Percentiles rank a stretch among this genome's conserved stretches.
Conservation (phyloP, 2,113 vertebrate species). For the Parotia lawesii region DNA sequence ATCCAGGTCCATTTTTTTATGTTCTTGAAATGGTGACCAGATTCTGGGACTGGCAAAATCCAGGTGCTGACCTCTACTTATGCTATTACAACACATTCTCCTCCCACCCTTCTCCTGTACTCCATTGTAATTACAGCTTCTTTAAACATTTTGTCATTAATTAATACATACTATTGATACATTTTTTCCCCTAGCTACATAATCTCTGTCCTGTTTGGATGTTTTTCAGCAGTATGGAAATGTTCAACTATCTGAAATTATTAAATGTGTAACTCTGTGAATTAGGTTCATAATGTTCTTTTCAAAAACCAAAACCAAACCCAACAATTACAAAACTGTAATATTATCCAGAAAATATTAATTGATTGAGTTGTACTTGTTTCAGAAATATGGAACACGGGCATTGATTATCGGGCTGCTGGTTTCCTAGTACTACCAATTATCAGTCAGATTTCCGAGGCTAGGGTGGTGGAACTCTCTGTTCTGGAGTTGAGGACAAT, state of each 20-base stretch:
- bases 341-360: not conserved
- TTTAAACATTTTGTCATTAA: not conserved
- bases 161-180: not conserved
- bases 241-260: not conserved
- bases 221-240: not conserved
- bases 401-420: not conserved
- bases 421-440: not conserved
- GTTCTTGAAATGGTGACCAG: not conserved
- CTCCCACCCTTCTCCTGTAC: not conserved
- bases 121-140: not conserved
- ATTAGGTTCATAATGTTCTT: not conserved
- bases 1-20: not conserved
- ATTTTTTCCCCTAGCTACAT: not conserved
- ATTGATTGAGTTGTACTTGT: not conserved
- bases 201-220: not conserved
- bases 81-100: accelerated
- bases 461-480: not conserved
- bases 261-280: not conserved
- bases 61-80: not conserved
- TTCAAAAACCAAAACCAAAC: not conserved
- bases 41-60: not conserved
- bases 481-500: not conserved
- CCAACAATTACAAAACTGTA: not conserved
- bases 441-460: not conserved
- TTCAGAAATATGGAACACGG: not conserved